Evolutionary conservation across 2,888 invertebrate genomes (phyloP).

Genomic region (Dicyrtoma fusca): DNA sequence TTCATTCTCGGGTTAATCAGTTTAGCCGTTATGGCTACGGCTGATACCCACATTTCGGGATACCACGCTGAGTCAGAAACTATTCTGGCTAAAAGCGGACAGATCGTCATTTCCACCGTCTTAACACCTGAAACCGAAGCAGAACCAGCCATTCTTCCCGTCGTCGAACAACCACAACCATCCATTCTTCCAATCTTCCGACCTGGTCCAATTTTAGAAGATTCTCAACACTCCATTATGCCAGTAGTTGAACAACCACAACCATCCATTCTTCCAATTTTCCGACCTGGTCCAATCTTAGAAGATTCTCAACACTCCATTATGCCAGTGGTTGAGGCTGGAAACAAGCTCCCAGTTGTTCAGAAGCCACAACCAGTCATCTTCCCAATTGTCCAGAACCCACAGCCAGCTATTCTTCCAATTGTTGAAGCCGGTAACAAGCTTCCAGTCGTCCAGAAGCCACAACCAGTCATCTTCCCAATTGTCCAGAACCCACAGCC

Average conservation of each 20-base stretch:
- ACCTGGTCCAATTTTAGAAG: slow-evolving; percentile 6
- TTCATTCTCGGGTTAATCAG: slow-evolving; percentile 33
- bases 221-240: not conserved
- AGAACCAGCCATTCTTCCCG: not conserved
- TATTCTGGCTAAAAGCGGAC: not conserved
- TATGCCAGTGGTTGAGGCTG: slow-evolving; percentile 8
- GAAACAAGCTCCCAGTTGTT: slow-evolving; percentile 2
- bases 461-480: slow-evolving; percentile 13
- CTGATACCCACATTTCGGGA: not conserved
- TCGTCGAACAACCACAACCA: slow-evolving; percentile 6
- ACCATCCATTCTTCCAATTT: slow-evolving; percentile 18
- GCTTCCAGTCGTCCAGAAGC: not conserved
- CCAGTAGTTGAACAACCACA: not conserved
- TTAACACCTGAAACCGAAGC: slow-evolving; percentile 10
- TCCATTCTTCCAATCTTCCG: slow-evolving; percentile 8
- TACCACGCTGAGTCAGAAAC: not conserved
- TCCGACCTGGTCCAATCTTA: not conserved
- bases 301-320: not conserved
- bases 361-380: slow-evolving; percentile 12
- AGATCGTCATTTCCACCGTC: slow-evolving; percentile 15
- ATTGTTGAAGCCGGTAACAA: slow-evolving; percentile 15
- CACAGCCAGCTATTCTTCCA: slow-evolving; percentile 3
- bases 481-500: not conserved
- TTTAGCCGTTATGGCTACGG: slow-evolving; percentile 15
- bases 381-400: slow-evolving; percentile 4